phyloP scores from a whole-genome alignment of 53 echinoderm and acorn worm species.

The Zoroaster sp. region DNA sequence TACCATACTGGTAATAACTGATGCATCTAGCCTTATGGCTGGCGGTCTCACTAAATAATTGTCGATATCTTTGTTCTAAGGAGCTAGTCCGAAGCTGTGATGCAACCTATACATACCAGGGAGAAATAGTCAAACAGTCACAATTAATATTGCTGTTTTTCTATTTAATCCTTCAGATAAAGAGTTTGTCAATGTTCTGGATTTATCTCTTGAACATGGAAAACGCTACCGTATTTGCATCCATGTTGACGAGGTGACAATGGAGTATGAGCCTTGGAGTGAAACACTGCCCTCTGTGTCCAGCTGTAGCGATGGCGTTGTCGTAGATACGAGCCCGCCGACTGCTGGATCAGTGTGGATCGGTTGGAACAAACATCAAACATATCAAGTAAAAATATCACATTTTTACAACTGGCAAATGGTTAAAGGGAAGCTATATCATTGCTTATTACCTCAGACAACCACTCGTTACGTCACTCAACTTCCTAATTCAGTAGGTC shows the following conservation, averaged over 20 bases:
- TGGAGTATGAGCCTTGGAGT: slow-evolving; percentile 15
- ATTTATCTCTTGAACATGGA: slow-evolving; percentile 40
- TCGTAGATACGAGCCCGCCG: slow-evolving; percentile 51
- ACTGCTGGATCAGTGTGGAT: slow-evolving; percentile 50
- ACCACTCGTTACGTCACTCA: too few species aligned
- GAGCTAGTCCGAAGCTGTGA: too few species aligned
- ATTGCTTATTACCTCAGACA: too few species aligned
- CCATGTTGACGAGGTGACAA: slow-evolving; percentile 31
- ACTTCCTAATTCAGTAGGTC: too few species aligned
- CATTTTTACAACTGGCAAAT: background rate
- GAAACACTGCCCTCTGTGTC: slow-evolving; percentile 40
- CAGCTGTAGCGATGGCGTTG: slow-evolving; percentile 38
- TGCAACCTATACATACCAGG: too few species aligned
- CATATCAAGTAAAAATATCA: slow-evolving; percentile 21
- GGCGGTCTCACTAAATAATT: too few species aligned
- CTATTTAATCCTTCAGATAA: slow-evolving; percentile 41
- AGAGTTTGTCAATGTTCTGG: slow-evolving; percentile 47
- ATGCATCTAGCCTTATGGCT: too few species aligned
- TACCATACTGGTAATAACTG: too few species aligned
- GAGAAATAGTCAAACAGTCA: too few species aligned
- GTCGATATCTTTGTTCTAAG: too few species aligned
- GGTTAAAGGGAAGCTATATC: background rate
- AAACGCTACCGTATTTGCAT: slow-evolving; percentile 58
- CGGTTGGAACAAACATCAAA: slow-evolving; percentile 21
- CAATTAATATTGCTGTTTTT: too few species aligned